These are phyloP conservation scores for Drosophila burlai DNA, from an alignment of 1,140 invertebrate species.

Conservation along the genomic window DNA sequence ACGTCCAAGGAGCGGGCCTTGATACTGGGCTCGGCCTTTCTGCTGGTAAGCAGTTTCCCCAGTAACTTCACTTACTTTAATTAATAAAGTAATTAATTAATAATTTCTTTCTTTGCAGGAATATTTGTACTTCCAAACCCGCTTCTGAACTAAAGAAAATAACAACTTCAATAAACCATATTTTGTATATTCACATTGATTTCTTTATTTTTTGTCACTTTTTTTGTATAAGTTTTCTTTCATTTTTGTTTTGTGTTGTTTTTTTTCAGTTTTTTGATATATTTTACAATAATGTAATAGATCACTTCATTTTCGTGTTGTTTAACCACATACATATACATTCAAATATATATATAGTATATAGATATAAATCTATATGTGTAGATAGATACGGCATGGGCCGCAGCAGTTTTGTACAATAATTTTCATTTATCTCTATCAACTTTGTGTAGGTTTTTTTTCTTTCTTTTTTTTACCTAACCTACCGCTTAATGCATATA, in stretches of 20 bases:
- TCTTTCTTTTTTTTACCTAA: slow-evolving; percentile 39
- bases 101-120: slow-evolving; percentile 56
- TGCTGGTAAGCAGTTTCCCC: slow-evolving; percentile 82
- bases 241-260: slow-evolving; percentile 46
- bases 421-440: slow-evolving; percentile 77
- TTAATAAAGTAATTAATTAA: neutral
- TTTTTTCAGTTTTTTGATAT: slow-evolving; percentile 69
- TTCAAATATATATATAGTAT: slow-evolving; percentile 45
- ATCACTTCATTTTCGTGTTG: slow-evolving; percentile 78
- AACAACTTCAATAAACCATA: slow-evolving; percentile 12
- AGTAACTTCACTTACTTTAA: no score
- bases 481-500: slow-evolving; percentile 75
- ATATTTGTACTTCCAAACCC: slow-evolving; percentile 81
- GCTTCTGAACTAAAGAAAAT: slow-evolving; percentile 34
- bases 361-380: slow-evolving; percentile 56
- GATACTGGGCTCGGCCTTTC: slow-evolving; percentile 86
- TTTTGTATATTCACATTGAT: slow-evolving; percentile 71
- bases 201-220: slow-evolving; percentile 79
- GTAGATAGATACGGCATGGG: slow-evolving; percentile 33
- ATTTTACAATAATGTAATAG: slow-evolving; percentile 82
- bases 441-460: slow-evolving; percentile 60
- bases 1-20: slow-evolving; percentile 85
- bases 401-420: slow-evolving; percentile 72
- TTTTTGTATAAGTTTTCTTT: slow-evolving; percentile 58
- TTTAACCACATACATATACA: slow-evolving; percentile 64